These are phyloP conservation scores for Dryocosmus kuriphilus DNA, from an alignment of 2,888 invertebrate genomes.

Conservation along the genomic window DNA sequence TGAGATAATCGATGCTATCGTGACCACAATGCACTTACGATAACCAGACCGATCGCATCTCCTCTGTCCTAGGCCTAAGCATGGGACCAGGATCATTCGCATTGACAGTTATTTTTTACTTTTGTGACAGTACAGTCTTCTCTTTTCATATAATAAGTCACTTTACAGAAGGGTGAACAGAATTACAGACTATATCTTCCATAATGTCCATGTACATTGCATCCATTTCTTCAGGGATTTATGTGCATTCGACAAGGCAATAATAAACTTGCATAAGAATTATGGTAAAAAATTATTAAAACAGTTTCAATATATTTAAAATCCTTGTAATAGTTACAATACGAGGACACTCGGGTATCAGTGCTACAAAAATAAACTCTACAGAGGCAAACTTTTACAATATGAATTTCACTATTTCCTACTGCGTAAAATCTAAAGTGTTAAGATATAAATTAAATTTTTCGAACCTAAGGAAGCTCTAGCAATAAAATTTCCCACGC, in stretches of 20 bases:
- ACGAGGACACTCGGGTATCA: no score
- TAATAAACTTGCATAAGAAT: not conserved
- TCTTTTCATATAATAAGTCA: not conserved
- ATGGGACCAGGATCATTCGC: not conserved
- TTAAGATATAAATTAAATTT: no score
- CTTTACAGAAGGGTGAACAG: not conserved
- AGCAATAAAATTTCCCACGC: no score
- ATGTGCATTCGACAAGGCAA: not conserved
- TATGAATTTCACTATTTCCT: no score
- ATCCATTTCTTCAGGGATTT: not conserved
- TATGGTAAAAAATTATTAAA: not conserved
- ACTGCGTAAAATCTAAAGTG: no score
- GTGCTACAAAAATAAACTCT: no score
- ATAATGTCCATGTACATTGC: not conserved
- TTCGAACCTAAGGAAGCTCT: no score
- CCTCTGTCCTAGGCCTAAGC: not conserved
- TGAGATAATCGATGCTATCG: constrained; percentile 48
- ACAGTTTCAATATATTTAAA: no score
- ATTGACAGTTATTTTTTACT: constrained; percentile 11
- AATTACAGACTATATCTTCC: not conserved
- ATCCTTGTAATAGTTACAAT: no score
- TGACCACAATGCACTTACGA: constrained; percentile 42
- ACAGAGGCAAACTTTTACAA: no score
- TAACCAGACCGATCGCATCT: constrained; percentile 19
- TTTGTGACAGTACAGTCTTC: not conserved